Evolutionary conservation across 1,140 invertebrate species (phyloP).

Genomic region (Nasonia longicornis): DNA sequence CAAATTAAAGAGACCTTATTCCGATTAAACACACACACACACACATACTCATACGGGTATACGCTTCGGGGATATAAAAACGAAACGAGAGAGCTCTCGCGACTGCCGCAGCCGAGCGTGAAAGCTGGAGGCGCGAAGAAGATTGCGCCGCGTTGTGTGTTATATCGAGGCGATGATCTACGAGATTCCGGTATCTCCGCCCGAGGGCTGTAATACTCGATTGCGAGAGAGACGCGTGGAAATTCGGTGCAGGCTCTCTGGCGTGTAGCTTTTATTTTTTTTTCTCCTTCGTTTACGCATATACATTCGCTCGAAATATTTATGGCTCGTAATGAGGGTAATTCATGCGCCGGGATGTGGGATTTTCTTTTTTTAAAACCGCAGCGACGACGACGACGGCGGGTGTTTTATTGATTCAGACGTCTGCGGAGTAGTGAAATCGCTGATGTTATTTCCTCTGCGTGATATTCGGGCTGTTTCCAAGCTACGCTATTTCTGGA

Average conservation of each 20-base stretch:
- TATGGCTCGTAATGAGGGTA: conserved; percentile 21
- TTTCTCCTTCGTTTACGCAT: no score
- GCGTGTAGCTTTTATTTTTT: no score
- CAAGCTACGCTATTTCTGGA: no score
- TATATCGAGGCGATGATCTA: conserved; percentile 24
- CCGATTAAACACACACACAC: no score
- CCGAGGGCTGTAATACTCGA: not conserved
- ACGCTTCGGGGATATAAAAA: not conserved
- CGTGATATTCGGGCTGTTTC: no score
- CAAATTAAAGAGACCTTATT: no score
- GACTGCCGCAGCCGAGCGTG: not conserved
- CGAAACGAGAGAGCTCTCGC: not conserved
- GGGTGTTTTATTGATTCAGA: no score
- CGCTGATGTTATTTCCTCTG: no score
- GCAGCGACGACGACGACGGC: no score
- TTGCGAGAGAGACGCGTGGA: not conserved
- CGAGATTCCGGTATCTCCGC: not conserved
- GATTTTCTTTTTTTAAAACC: no score
- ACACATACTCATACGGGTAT: not conserved
- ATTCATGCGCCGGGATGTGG: not conserved
- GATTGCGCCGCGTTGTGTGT: not conserved
- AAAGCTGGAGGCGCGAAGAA: conserved; percentile 5
- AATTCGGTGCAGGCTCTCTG: not conserved
- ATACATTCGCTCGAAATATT: not conserved
- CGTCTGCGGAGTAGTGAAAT: no score